These are phyloP conservation scores for Chaetodon trifascialis DNA, from an alignment of 2,113 vertebrate species.

Conservation along the genomic window DNA sequence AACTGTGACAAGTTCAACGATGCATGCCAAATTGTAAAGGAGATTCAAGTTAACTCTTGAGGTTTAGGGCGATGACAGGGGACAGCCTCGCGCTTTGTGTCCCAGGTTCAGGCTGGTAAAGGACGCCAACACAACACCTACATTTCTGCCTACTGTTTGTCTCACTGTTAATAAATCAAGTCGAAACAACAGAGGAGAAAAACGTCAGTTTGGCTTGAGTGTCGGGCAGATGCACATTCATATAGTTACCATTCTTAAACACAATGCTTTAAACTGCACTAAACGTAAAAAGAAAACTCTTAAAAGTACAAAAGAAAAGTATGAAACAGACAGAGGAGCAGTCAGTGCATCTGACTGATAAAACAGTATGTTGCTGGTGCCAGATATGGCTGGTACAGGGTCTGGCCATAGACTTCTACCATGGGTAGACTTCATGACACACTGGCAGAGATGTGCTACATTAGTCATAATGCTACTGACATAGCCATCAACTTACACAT, in stretches of 20 bases:
- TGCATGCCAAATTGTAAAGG: conserved; percentile 37
- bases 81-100: conserved; percentile 3
- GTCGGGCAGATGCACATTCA: conserved; percentile 66
- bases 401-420: conserved; percentile 58
- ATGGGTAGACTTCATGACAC: conserved; percentile 50
- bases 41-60: not conserved
- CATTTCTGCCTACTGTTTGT: conserved; percentile 1
- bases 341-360: conserved; percentile 40
- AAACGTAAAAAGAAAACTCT: conserved; percentile 22
- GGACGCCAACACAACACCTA: conserved; percentile 17
- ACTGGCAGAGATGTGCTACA: conserved; percentile 77
- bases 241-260: conserved; percentile 64
- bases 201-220: conserved; percentile 62
- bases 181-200: conserved; percentile 23
- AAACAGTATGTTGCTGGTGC: conserved; percentile 71
- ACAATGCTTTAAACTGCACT: conserved; percentile 40
- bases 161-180: conserved; percentile 39
- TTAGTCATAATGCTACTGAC: conserved; percentile 72
- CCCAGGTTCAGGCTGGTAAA: not conserved
- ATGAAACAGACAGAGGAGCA: conserved; percentile 37
- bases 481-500: conserved; percentile 62
- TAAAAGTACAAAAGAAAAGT: conserved; percentile 33
- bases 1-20: conserved; percentile 19
- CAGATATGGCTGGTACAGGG: conserved; percentile 65
- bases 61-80: not conserved